Evolutionary conservation across 2,888 invertebrate species (phyloP).

Genomic region (Thera obeliscata): DNA sequence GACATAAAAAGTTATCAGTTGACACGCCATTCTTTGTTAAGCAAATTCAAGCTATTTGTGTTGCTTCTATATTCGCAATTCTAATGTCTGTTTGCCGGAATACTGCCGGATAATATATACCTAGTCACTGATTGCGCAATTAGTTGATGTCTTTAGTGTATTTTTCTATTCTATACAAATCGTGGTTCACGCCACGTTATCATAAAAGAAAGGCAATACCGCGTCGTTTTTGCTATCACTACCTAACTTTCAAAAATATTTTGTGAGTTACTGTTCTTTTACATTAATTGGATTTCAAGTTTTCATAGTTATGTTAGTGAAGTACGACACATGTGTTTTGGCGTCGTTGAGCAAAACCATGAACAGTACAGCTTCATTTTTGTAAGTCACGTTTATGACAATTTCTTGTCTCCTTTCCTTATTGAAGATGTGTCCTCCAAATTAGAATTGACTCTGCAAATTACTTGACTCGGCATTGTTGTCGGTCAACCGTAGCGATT

Average conservation of each 20-base stretch:
- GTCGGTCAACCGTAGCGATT: constrained; percentile 70
- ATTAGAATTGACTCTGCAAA: constrained; percentile 66
- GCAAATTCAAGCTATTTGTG: constrained; percentile 49
- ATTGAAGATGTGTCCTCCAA: constrained; percentile 70
- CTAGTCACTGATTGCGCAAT: constrained; percentile 53
- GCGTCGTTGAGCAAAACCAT: constrained; percentile 4
- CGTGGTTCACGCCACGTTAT: constrained; percentile 61
- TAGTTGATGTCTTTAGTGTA: constrained; percentile 52
- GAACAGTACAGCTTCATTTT: constrained; percentile 22
- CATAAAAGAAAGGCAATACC: constrained; percentile 31
- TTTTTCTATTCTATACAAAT: constrained; percentile 53
- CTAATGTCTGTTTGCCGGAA: constrained; percentile 49
- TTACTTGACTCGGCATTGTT: constrained; percentile 74
- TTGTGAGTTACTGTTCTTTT: not conserved
- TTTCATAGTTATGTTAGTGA: not conserved
- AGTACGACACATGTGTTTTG: not conserved
- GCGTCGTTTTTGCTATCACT: not conserved
- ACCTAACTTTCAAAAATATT: not conserved
- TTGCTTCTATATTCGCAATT: constrained; percentile 45
- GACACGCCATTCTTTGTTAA: constrained; percentile 57
- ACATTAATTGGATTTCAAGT: not conserved
- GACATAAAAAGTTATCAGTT: constrained; percentile 46
- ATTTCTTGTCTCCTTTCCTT: constrained; percentile 72
- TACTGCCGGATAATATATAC: constrained; percentile 45
- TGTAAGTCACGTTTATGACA: constrained; percentile 49